phyloP scores from a whole-genome alignment of 2,113 vertebrate species.

The Pterocles gutturalis region DNA sequence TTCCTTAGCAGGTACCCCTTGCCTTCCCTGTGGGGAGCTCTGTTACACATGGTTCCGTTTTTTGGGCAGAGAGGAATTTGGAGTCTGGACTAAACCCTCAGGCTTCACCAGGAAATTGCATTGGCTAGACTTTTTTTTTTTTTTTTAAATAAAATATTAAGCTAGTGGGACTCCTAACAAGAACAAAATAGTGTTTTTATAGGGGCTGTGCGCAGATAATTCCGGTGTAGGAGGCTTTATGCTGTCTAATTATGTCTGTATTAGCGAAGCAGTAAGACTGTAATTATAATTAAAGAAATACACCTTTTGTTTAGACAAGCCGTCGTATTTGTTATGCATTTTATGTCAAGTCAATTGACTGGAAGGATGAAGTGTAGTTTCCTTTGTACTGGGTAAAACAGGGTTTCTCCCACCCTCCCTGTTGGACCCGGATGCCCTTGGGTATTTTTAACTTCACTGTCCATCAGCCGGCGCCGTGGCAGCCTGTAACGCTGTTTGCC shows the following conservation, averaged over 20 bases:
- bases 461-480: background rate
- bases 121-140: background rate
- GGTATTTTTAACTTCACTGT: background rate
- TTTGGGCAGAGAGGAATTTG: background rate
- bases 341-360: background rate
- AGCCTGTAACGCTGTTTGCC: background rate
- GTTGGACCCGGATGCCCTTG: background rate
- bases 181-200: background rate
- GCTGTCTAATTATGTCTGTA: background rate
- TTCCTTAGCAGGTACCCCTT: background rate
- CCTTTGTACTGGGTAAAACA: background rate
- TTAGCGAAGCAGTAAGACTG: background rate
- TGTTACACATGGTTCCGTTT: rapidly evolving
- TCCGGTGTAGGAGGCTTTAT: background rate
- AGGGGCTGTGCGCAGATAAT: background rate
- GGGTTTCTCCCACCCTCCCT: background rate
- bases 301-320: background rate
- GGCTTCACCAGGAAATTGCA: background rate
- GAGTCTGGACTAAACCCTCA: background rate
- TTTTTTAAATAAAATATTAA: background rate
- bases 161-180: background rate
- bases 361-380: background rate
- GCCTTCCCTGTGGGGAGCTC: background rate
- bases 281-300: background rate
- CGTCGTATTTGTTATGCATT: background rate